Conservation (phyloP, 2,113 vertebrate genomes). For the Lucifuga dentata region DNA sequence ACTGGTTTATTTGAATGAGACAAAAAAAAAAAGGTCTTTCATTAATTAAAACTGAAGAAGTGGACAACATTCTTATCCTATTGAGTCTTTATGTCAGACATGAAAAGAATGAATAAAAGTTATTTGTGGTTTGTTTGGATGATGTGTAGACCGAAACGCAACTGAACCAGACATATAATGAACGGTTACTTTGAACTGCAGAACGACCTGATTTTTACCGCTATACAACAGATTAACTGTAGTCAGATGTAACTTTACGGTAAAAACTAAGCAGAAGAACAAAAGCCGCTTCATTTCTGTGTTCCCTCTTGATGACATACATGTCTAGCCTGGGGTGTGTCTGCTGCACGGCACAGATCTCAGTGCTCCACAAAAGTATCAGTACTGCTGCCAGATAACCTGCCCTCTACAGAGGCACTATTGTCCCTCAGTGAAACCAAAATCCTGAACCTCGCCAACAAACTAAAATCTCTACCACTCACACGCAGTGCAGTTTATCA, state of each 20-base stretch:
- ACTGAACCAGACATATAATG: constrained; percentile 39
- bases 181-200: background rate
- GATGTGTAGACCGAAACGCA: background rate
- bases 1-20: background rate
- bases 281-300: constrained; percentile 38
- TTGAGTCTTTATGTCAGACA: background rate
- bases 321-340: constrained; percentile 39
- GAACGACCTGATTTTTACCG: background rate
- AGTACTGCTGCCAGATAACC: constrained; percentile 53
- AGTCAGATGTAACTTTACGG: background rate
- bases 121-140: constrained; percentile 39
- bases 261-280: constrained; percentile 26
- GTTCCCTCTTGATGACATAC: constrained; percentile 44
- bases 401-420: constrained; percentile 67
- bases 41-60: constrained; percentile 8
- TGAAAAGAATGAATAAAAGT: background rate
- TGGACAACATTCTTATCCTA: background rate
- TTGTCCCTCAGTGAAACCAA: constrained; percentile 73
- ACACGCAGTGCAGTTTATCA: constrained; percentile 65
- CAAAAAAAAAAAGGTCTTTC: constrained; percentile 6
- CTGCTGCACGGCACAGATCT: constrained; percentile 35
- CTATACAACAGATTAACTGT: constrained; percentile 40
- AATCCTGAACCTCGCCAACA: constrained; percentile 51
- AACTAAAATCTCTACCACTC: constrained; percentile 49
- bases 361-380: constrained; percentile 47